Conservation (phyloP, 2,888 invertebrate species). For the Agrypnus murinus region DNA sequence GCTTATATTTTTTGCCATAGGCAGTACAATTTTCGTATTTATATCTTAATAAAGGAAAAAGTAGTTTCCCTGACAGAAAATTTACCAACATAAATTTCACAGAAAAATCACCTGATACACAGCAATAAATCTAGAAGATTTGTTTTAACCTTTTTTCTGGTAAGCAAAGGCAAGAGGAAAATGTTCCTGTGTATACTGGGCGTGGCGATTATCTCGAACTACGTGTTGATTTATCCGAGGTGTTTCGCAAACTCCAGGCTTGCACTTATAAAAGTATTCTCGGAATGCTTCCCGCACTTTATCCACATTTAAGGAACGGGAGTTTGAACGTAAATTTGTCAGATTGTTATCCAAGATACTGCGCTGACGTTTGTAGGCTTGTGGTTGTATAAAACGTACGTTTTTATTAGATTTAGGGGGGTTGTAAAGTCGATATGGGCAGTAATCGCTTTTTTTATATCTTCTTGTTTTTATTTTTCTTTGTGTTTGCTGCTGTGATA, state of each 20-base stretch:
- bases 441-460: constrained; percentile 54
- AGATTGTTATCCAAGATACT: constrained; percentile 59
- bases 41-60: constrained; percentile 9
- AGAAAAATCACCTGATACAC: constrained; percentile 38
- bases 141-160: constrained; percentile 52
- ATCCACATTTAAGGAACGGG: constrained; percentile 50
- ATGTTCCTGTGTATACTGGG: constrained; percentile 30
- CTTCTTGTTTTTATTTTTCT: constrained; percentile 49
- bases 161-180: constrained; percentile 39
- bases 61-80: constrained; percentile 29
- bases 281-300: constrained; percentile 52
- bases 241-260: constrained; percentile 52
- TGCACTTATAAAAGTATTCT: constrained; percentile 56
- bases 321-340: constrained; percentile 58
- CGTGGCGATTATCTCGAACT: constrained; percentile 56
- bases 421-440: constrained; percentile 56
- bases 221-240: constrained; percentile 60
- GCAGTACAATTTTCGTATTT: background rate
- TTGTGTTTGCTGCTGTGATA: constrained; percentile 25
- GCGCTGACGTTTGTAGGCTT: constrained; percentile 56
- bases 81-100: constrained; percentile 34
- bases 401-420: constrained; percentile 57
- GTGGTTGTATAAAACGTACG: constrained; percentile 53
- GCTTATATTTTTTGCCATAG: background rate
- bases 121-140: constrained; percentile 52